Conservation (phyloP, 2,113 vertebrate species). For the Peromyscus polionotus region DNA sequence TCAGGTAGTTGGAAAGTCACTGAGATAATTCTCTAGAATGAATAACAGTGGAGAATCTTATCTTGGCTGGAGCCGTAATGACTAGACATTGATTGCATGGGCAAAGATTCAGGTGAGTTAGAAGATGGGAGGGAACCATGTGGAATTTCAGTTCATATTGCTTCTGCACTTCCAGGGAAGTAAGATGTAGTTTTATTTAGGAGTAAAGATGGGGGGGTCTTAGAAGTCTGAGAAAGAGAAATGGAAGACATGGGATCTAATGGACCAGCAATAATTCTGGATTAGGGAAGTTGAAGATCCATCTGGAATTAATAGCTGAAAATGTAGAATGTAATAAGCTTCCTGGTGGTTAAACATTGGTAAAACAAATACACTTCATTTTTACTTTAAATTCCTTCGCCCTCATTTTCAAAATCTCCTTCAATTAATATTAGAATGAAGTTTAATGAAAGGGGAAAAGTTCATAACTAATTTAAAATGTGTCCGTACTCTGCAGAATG, state of each 20-base stretch:
- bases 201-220: not conserved
- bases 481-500: not conserved
- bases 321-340: conserved; percentile 30
- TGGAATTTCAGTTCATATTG: conserved; percentile 3
- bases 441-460: not conserved
- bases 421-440: not conserved
- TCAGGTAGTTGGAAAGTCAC: not conserved
- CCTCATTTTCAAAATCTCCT: not conserved
- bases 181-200: not conserved
- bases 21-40: not conserved
- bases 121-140: not conserved
- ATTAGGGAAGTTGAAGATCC: not conserved
- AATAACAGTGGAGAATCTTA: not conserved
- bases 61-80: not conserved
- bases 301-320: not conserved
- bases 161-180: not conserved
- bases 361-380: not conserved
- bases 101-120: not conserved
- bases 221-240: not conserved
- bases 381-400: not conserved
- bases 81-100: not conserved
- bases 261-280: not conserved
- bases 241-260: not conserved
- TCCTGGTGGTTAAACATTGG: not conserved
- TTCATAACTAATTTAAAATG: not conserved